Percentiles rank a stretch among this genome's conserved stretches.
phyloP scores from a whole-genome alignment of 2,797 vertebrate genomes.

The Phoebastria nigripes region DNA sequence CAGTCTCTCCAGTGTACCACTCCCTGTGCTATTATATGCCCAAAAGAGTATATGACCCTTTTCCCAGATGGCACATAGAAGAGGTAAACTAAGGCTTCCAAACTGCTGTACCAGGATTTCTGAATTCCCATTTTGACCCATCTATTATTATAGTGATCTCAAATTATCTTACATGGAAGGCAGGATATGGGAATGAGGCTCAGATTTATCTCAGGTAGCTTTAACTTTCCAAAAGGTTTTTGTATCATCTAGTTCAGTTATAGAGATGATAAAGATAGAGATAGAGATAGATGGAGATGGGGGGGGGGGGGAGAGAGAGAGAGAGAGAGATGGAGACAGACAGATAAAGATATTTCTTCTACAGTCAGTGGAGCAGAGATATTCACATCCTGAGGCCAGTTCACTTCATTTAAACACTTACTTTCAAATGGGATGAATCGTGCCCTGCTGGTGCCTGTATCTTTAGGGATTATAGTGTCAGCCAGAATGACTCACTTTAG shows the following conservation, averaged over 20 bases:
- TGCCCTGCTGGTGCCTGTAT: not conserved
- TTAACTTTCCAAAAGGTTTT: not conserved
- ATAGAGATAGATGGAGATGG: not conserved
- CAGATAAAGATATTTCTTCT: not conserved
- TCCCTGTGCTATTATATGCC: not conserved
- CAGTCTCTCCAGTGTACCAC: not conserved
- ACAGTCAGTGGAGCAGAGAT: not conserved
- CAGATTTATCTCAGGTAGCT: not conserved
- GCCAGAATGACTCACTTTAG: not conserved
- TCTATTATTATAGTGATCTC: not conserved
- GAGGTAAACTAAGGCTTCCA: not conserved
- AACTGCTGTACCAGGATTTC: not conserved
- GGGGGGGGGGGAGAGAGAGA: not conserved
- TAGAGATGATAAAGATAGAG: not conserved
- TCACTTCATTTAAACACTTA: not conserved
- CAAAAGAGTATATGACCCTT: not conserved
- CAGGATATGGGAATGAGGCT: not conserved
- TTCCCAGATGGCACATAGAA: not conserved
- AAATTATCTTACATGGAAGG: not conserved
- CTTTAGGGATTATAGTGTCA: not conserved
- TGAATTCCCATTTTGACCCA: not conserved
- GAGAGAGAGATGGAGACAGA: not conserved
- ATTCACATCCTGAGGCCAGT: not conserved
- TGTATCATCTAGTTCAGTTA: not conserved
- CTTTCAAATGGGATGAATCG: not conserved